These are phyloP conservation scores for Apostichopus californicus DNA, from an alignment of 35 echinoderm and acorn worm genomes.

Conservation along the genomic window DNA sequence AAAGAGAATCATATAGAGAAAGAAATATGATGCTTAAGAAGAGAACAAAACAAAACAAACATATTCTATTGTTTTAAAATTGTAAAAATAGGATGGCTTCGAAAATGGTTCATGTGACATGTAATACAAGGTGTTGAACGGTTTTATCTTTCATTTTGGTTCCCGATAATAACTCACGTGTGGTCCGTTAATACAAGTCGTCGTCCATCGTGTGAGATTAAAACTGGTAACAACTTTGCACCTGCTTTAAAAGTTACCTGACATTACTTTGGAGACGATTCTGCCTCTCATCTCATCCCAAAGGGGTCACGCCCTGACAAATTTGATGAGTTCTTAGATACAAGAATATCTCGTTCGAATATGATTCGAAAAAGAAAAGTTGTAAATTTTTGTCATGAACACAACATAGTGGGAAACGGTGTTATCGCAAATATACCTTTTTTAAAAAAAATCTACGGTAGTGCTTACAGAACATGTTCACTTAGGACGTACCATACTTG, in stretches of 20 bases:
- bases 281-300: background rate
- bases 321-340: constrained; percentile 25
- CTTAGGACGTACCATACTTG: no score
- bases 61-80: background rate
- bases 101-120: background rate
- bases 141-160: no score
- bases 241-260: constrained; percentile 21
- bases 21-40: background rate
- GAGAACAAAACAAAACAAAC: background rate
- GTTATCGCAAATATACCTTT: no score
- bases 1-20: no score
- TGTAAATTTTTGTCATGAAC: no score
- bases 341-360: constrained; percentile 2
- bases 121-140: background rate
- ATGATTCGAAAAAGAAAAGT: background rate
- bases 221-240: constrained; percentile 36
- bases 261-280: background rate
- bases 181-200: constrained; percentile 24
- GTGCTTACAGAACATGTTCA: no score
- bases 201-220: constrained; percentile 9
- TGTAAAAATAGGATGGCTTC: background rate
- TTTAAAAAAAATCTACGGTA: no score
- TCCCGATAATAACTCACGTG: constrained; percentile 2
- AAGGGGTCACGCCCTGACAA: constrained; percentile 36
- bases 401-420: no score